Evolutionary conservation across 2,797 vertebrate genomes (phyloP).

Genomic region (Limosa lapponica): DNA sequence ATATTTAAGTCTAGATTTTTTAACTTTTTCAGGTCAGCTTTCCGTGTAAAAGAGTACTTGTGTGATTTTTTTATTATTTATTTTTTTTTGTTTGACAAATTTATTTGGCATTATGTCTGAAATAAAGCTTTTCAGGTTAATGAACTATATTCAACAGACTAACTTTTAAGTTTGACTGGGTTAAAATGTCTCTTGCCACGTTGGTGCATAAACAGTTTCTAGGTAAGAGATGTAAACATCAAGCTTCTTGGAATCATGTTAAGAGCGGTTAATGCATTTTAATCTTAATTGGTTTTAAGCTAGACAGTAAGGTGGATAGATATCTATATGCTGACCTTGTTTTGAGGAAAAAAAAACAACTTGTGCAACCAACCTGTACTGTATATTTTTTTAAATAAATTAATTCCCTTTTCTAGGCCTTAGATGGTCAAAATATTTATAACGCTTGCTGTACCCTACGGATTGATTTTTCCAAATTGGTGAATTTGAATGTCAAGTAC

Average conservation of each 20-base stretch:
- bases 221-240: neutral
- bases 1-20: neutral
- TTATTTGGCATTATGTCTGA: neutral
- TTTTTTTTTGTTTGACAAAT: neutral
- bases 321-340: neutral
- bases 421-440: slow-evolving; percentile 98
- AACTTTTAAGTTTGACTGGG: neutral
- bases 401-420: slow-evolving; percentile 81
- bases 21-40: neutral
- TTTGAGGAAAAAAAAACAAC: neutral
- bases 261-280: neutral
- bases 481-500: slow-evolving; percentile 98
- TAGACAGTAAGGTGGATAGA: neutral
- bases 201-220: neutral
- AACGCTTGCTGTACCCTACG: slow-evolving; percentile 97
- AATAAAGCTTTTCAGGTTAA: neutral
- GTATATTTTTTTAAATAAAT: neutral
- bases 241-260: neutral
- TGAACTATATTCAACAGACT: neutral
- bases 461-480: slow-evolving; percentile 98
- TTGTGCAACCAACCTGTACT: neutral
- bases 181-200: neutral
- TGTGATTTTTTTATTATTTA: neutral
- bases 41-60: neutral
- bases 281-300: neutral